phyloP scores from a whole-genome alignment of 2,888 invertebrate genomes.

The Cephalotes varians region DNA sequence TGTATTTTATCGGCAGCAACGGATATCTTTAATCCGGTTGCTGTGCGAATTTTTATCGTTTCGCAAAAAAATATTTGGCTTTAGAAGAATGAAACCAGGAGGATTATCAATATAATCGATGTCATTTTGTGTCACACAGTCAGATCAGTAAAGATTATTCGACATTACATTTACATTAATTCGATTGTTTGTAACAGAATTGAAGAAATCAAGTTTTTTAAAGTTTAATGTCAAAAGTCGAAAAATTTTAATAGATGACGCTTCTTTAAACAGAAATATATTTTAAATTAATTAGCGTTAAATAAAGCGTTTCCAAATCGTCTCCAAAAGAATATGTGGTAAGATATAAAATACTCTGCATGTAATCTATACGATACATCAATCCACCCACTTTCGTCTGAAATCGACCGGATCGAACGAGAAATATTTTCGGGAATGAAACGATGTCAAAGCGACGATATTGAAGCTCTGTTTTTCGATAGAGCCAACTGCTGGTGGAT shows the following conservation, averaged over 20 bases:
- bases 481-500: slow-evolving; percentile 43
- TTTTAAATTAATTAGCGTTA: neutral
- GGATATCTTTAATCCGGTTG: slow-evolving; percentile 76
- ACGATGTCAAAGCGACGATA: slow-evolving; percentile 49
- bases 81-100: neutral
- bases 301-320: neutral
- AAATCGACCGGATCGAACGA: slow-evolving; percentile 31
- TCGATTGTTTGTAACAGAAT: neutral
- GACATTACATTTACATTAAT: neutral
- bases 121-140: neutral
- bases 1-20: slow-evolving; percentile 76
- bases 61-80: slow-evolving; percentile 32
- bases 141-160: neutral
- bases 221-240: neutral
- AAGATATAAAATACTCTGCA: neutral
- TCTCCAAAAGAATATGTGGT: neutral
- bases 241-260: neutral
- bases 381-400: slow-evolving; percentile 4
- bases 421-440: slow-evolving; percentile 29
- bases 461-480: slow-evolving; percentile 51
- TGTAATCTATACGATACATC: neutral
- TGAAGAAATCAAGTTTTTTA: neutral
- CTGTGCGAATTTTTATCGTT: slow-evolving; percentile 38
- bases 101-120: neutral
- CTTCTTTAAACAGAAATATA: neutral